These are phyloP conservation scores for Agapornis canus DNA, from an alignment of 2,797 vertebrate genomes.

Conservation along the genomic window DNA sequence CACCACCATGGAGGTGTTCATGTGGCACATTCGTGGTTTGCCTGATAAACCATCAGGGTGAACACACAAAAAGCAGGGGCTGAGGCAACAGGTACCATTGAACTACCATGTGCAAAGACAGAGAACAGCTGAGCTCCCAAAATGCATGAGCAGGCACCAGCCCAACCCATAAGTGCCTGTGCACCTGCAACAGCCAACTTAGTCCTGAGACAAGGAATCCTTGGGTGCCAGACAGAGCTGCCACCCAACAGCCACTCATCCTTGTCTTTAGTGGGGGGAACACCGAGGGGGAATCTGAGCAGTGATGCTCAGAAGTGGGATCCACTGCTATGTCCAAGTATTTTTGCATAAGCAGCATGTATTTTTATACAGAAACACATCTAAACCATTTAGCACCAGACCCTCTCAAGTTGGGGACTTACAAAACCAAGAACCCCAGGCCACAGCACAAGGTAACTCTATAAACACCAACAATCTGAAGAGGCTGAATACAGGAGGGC, in stretches of 20 bases:
- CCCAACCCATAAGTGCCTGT: rapidly evolving
- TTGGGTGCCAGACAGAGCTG: not conserved
- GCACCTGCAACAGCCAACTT: rapidly evolving
- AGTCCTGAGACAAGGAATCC: rapidly evolving
- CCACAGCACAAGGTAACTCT: not conserved
- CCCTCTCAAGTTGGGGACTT: not conserved
- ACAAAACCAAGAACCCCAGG: not conserved
- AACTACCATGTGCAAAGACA: not conserved
- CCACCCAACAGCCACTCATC: not conserved
- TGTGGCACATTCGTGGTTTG: not conserved
- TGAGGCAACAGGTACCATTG: not conserved
- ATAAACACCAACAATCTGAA: not conserved
- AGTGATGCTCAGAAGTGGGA: not conserved
- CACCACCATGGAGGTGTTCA: not conserved
- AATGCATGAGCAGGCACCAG: rapidly evolving
- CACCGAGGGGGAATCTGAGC: not conserved
- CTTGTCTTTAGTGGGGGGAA: rapidly evolving
- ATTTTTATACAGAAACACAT: not conserved
- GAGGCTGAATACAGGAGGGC: not conserved
- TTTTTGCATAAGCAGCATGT: rapidly evolving
- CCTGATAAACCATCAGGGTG: not conserved
- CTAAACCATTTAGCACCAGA: not conserved
- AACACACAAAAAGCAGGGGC: not conserved
- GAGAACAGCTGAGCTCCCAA: not conserved
- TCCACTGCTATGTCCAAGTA: rapidly evolving